These are phyloP conservation scores for Colinus virginianus DNA, from an alignment of 2,113 vertebrate genomes.

Conservation along the genomic window DNA sequence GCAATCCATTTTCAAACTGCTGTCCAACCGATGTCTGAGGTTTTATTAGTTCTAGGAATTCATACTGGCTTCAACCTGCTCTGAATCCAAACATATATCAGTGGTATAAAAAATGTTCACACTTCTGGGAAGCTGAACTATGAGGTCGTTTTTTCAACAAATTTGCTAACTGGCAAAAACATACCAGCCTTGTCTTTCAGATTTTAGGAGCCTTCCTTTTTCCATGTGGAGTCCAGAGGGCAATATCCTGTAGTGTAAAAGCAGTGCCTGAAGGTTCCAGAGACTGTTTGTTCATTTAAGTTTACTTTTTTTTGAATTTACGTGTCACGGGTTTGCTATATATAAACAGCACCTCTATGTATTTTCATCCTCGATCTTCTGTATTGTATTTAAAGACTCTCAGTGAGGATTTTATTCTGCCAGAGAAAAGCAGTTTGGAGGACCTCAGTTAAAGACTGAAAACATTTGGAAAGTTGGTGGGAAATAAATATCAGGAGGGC, in stretches of 20 bases:
- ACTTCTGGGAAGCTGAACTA: conserved; percentile 1
- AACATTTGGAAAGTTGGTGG: not conserved
- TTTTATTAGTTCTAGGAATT: conserved; percentile 33
- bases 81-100: not conserved
- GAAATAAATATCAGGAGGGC: not conserved
- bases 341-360: not conserved
- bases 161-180: conserved; percentile 16
- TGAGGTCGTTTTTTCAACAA: conserved; percentile 43
- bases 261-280: not conserved
- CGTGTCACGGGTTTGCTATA: not conserved
- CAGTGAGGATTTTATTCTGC: not conserved
- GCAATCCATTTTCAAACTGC: not conserved
- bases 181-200: not conserved
- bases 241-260: not conserved
- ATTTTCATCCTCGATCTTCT: not conserved
- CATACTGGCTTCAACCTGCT: not conserved
- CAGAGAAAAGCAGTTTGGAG: not conserved
- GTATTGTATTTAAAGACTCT: not conserved
- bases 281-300: not conserved
- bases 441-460: not conserved
- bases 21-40: not conserved
- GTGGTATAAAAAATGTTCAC: conserved; percentile 25
- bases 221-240: not conserved
- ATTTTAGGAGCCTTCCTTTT: conserved; percentile 3
- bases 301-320: conserved; percentile 4